These are phyloP conservation scores for Macrobrachium rosenbergii DNA, from an alignment of 1,140 invertebrate species.

Conservation along the genomic window DNA sequence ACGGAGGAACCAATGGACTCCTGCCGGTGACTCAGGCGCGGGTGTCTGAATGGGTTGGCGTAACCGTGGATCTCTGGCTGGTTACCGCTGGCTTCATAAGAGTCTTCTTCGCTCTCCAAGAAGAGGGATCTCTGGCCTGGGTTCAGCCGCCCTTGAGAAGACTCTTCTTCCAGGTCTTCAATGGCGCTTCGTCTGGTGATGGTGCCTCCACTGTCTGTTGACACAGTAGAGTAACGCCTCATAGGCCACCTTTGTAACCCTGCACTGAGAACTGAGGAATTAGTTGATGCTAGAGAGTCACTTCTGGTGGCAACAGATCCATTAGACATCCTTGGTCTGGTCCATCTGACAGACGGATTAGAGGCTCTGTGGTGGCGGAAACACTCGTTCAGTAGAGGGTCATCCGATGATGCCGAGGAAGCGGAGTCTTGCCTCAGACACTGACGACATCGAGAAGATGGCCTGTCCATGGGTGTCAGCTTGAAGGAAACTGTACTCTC, in stretches of 20 bases:
- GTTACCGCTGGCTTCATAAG: slow-evolving; percentile 35
- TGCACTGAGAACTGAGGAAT: slow-evolving; percentile 62
- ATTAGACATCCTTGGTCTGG: slow-evolving; percentile 61
- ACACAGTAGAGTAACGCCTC: slow-evolving; percentile 60
- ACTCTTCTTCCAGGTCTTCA: slow-evolving; percentile 47
- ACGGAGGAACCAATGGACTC: slow-evolving; percentile 45
- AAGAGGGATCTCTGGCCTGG: slow-evolving; percentile 56
- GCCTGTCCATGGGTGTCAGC: slow-evolving; percentile 59
- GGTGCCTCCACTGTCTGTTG: slow-evolving; percentile 64
- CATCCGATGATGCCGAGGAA: slow-evolving; percentile 65
- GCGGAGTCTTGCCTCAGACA: slow-evolving; percentile 65
- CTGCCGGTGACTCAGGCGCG: slow-evolving; percentile 35
- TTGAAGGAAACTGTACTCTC: slow-evolving; percentile 65
- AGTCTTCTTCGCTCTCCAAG: slow-evolving; percentile 60
- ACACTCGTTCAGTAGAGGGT: slow-evolving; percentile 60
- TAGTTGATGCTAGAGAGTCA: slow-evolving; percentile 65
- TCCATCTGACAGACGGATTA: slow-evolving; percentile 61
- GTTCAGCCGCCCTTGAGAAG: slow-evolving; percentile 8
- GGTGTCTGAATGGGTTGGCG: slow-evolving; percentile 63
- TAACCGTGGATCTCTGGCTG: slow-evolving; percentile 61
- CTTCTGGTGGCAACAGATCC: slow-evolving; percentile 65
- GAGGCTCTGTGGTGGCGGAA: slow-evolving; percentile 58
- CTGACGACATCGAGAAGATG: slow-evolving; percentile 53
- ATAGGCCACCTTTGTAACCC: slow-evolving; percentile 59
- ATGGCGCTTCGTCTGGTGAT: slow-evolving; percentile 49